These are phyloP conservation scores for Drosophila aff. DNA, from an alignment of 1,140 invertebrate genomes.

Conservation along the genomic window DNA sequence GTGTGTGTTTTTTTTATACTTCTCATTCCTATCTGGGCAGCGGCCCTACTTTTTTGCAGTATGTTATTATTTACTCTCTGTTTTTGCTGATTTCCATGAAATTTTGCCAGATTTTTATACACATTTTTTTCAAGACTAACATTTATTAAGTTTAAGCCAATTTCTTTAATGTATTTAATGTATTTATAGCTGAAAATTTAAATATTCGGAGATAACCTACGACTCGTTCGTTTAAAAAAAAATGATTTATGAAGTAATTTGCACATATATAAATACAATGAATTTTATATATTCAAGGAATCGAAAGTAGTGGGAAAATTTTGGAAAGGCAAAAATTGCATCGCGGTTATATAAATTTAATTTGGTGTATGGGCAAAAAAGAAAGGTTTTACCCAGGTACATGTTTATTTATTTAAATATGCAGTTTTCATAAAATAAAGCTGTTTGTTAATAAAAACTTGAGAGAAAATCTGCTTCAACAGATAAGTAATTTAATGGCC, in stretches of 20 bases:
- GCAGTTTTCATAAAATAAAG: neutral
- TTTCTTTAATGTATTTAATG: too few relatives aligned
- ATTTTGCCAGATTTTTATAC: slow-evolving; percentile 19
- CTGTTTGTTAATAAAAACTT: neutral
- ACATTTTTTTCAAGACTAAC: slow-evolving; percentile 4
- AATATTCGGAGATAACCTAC: neutral
- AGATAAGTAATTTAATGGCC: slow-evolving; percentile 11
- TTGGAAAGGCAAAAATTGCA: neutral
- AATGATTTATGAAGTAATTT: neutral
- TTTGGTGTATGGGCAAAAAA: neutral
- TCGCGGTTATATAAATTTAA: neutral
- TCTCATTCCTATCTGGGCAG: slow-evolving; percentile 16
- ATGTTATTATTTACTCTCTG: slow-evolving; percentile 17
- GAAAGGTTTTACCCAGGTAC: neutral
- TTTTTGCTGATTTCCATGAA: slow-evolving; percentile 34
- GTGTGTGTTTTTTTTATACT: slow-evolving; percentile 17
- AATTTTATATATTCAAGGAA: neutral
- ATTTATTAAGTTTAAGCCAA: slow-evolving; percentile 1
- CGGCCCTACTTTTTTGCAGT: slow-evolving; percentile 11
- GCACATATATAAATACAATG: neutral
- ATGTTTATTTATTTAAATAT: neutral
- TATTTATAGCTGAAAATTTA: neutral
- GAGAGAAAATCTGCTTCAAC: neutral
- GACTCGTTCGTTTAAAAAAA: neutral
- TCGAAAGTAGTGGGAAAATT: neutral